Evolutionary conservation across 2,113 vertebrate species (phyloP), one percentile per base, ranked within the genome.

Genomic region (Tautogolabrus adspersus): DNA sequence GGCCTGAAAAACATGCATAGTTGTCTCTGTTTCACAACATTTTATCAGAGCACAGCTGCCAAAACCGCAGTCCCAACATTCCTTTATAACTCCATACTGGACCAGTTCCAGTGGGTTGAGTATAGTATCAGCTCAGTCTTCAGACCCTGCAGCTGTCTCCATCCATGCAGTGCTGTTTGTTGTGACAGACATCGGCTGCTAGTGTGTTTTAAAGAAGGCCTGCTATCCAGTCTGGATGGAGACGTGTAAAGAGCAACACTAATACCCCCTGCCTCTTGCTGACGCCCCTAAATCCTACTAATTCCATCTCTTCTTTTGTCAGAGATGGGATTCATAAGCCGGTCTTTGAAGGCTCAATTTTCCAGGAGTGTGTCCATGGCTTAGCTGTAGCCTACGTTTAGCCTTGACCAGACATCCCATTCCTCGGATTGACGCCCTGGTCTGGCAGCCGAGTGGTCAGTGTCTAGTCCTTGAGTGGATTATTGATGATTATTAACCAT

Each of bases 241-340:
- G 83, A 87, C 57, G 60, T 88, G 83, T 89, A 74, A 89, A 92
- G 85, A 92, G 79, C 88, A 83, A 54, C 69, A 6, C 77, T 88
- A 91, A 91, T 89, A 78, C 90, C 87, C 51, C 72, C 75, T 74
- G 85, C 77, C 85, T 90, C 75, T 75, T 66, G 76, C 75, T 73
- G 88, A 93, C 70, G 79, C 88, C 79, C 81, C 71, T 83, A 90
- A 93, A 91, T 91, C 91, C 90, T 83, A 46, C 85, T 91, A 93
- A 94, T 94, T 91, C 91, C 79, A 86, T 87, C 90, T 76, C 84
- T 67, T 83, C 89, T 88, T 91, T 92, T 91, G 88, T 93, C 89
- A 83, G 82, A 83, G 89, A 91, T 88, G 83, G 86, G 86, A 89
- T 89, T 88, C 79, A 83, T 89, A 88, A 93, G 83, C 84, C 80